These are phyloP conservation scores for Chrysoperla carnea DNA, from an alignment of 1,140 invertebrate genomes.

Conservation along the genomic window DNA sequence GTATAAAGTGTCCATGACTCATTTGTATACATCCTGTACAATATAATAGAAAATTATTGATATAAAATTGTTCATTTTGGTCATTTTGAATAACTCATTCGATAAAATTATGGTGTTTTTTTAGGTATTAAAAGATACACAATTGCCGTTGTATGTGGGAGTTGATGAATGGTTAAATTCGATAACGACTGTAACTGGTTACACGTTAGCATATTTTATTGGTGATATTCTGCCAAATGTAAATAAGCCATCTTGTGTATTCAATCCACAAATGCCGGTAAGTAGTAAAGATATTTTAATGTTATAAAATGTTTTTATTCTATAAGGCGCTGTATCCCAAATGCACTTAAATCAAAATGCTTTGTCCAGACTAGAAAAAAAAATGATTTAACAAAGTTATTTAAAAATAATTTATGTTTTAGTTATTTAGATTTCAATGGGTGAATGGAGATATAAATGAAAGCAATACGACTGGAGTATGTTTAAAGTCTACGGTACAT, in stretches of 20 bases:
- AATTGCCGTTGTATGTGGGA: slow-evolving; percentile 20
- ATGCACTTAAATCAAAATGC: too few species aligned
- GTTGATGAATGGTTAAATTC: slow-evolving; percentile 5
- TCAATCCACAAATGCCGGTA: slow-evolving; percentile 10
- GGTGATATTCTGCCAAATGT: slow-evolving; percentile 18
- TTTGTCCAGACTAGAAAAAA: too few species aligned
- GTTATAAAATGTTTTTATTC: too few species aligned
- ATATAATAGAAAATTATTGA: too few species aligned
- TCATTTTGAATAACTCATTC: too few species aligned
- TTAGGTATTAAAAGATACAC: slow-evolving; percentile 16
- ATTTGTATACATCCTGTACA: too few species aligned
- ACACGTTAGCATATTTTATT: slow-evolving; percentile 33
- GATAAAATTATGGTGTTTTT: slow-evolving; percentile 10
- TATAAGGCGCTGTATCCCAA: too few species aligned
- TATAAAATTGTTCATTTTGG: too few species aligned
- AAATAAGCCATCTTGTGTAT: slow-evolving; percentile 15
- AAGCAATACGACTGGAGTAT: slow-evolving; percentile 41
- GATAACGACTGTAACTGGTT: slow-evolving; percentile 24
- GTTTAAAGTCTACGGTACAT: slow-evolving; percentile 57
- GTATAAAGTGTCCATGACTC: too few species aligned
- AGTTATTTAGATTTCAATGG: slow-evolving; percentile 32
- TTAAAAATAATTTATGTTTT: slow-evolving; percentile 7
- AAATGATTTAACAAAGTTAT: neutral
- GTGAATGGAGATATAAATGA: slow-evolving; percentile 20
- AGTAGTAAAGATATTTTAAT: too few species aligned